phyloP scores from a whole-genome alignment of 2,888 invertebrate genomes.

The Chironomus riparius region DNA sequence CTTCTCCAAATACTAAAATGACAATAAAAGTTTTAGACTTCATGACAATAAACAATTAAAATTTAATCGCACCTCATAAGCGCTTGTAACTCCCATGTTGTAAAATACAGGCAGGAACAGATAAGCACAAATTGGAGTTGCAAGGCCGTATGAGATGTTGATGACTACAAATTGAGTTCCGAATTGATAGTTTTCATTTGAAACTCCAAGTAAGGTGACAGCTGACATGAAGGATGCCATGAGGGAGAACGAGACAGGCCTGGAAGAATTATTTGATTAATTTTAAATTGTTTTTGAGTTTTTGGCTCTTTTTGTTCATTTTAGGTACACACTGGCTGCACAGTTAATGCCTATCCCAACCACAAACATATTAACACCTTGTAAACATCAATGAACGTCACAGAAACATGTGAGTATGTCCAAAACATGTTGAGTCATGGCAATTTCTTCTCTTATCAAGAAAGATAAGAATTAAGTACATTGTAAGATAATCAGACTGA shows the following conservation, averaged over 20 bases:
- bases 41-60: not conserved
- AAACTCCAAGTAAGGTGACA: slow-evolving; percentile 78
- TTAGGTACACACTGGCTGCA: too few species aligned
- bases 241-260: slow-evolving; percentile 76
- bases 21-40: not conserved
- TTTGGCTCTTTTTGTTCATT: too few species aligned
- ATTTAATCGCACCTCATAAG: slow-evolving; percentile 57
- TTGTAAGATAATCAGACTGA: too few species aligned
- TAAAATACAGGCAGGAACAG: slow-evolving; percentile 80
- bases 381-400: too few species aligned
- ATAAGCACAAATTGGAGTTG: slow-evolving; percentile 67
- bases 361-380: too few species aligned
- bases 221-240: slow-evolving; percentile 95
- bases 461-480: too few species aligned
- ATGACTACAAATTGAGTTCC: slow-evolving; percentile 73
- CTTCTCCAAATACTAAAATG: slow-evolving; percentile 67
- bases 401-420: too few species aligned
- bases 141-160: slow-evolving; percentile 66
- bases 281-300: too few species aligned
- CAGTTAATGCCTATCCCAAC: too few species aligned
- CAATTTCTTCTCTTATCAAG: too few species aligned
- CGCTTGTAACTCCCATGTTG: slow-evolving; percentile 71
- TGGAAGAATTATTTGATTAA: too few species aligned
- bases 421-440: too few species aligned
- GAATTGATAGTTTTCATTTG: slow-evolving; percentile 75